These are phyloP conservation scores for Nothura maculosa DNA, from an alignment of 2,797 vertebrate genomes.

Conservation along the genomic window DNA sequence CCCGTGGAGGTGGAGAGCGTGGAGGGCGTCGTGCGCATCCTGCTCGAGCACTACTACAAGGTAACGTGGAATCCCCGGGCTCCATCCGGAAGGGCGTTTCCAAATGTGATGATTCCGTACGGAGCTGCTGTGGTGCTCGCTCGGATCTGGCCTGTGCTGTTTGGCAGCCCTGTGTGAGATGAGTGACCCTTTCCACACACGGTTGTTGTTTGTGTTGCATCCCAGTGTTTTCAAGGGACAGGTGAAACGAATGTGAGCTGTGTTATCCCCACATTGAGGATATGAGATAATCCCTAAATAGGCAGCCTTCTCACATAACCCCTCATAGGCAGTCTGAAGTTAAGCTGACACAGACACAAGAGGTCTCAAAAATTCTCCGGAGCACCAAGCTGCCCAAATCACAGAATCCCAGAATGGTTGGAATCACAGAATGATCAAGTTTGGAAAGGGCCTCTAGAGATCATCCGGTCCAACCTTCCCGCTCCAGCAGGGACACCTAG, in stretches of 20 bases:
- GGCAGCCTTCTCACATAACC: not conserved
- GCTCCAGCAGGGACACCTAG: too few relatives aligned
- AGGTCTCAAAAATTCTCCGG: not conserved
- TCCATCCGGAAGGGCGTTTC: too few relatives aligned
- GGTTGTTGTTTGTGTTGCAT: not conserved
- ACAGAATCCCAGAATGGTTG: not conserved
- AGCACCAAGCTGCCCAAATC: not conserved
- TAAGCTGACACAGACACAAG: not conserved
- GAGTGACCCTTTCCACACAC: rapidly evolving
- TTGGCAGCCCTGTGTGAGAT: too few relatives aligned
- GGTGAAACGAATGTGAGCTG: not conserved
- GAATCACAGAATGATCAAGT: too few relatives aligned
- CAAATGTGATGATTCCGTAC: too few relatives aligned
- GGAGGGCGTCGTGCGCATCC: conserved; percentile 93
- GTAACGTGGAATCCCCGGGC: conserved; percentile 57
- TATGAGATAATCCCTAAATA: too few relatives aligned
- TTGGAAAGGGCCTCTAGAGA: too few relatives aligned
- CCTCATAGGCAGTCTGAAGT: rapidly evolving
- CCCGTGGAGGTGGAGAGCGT: conserved; percentile 96
- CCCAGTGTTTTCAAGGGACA: not conserved
- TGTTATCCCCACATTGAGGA: not conserved
- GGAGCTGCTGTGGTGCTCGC: too few relatives aligned
- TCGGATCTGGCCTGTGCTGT: too few relatives aligned
- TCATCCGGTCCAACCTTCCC: too few relatives aligned
- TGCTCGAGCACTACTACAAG: conserved; percentile 98